These are phyloP conservation scores for Hermetia illucens DNA, from an alignment of 1,140 invertebrate genomes.

Conservation along the genomic window DNA sequence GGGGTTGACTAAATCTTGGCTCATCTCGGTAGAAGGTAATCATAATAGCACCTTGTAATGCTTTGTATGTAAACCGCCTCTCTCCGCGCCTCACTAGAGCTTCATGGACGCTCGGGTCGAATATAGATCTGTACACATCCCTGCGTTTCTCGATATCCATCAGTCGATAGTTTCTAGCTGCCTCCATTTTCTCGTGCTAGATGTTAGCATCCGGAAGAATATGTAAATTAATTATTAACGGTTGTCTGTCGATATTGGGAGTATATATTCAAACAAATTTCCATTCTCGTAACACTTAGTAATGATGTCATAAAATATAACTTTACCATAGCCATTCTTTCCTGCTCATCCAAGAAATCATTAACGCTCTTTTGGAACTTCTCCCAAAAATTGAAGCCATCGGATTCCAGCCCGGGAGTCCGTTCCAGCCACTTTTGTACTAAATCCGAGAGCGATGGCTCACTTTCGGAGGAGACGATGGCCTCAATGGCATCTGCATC, in stretches of 20 bases:
- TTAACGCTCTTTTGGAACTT: conserved; percentile 73
- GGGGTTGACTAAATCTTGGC: conserved; percentile 90
- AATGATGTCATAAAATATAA: conserved; percentile 1
- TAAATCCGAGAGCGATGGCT: conserved; percentile 69
- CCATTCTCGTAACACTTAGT: neutral
- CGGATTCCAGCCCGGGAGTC: conserved; percentile 73
- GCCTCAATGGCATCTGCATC: conserved; percentile 54
- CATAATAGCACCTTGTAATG: conserved; percentile 92
- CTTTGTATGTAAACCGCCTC: conserved; percentile 75
- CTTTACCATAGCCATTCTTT: conserved; percentile 20
- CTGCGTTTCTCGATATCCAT: conserved; percentile 60
- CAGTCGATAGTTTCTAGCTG: conserved; percentile 41
- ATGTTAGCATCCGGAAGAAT: conserved; percentile 15
- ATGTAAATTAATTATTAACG: neutral
- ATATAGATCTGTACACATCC: conserved; percentile 80
- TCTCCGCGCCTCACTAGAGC: conserved; percentile 70
- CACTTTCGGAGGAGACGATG: conserved; percentile 62
- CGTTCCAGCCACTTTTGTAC: conserved; percentile 88
- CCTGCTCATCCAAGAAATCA: conserved; percentile 53
- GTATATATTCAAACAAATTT: neutral
- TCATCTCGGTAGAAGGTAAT: conserved; percentile 95
- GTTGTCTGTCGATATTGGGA: neutral
- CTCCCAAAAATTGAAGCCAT: conserved; percentile 87
- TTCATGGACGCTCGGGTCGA: conserved; percentile 69
- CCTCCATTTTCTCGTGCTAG: conserved; percentile 43